A percentile compares a stretch with the other conserved stretches of the same genome.
Evolutionary conservation across 2,113 vertebrate genomes (phyloP).

Genomic region (Camarhynchus parvulus): DNA sequence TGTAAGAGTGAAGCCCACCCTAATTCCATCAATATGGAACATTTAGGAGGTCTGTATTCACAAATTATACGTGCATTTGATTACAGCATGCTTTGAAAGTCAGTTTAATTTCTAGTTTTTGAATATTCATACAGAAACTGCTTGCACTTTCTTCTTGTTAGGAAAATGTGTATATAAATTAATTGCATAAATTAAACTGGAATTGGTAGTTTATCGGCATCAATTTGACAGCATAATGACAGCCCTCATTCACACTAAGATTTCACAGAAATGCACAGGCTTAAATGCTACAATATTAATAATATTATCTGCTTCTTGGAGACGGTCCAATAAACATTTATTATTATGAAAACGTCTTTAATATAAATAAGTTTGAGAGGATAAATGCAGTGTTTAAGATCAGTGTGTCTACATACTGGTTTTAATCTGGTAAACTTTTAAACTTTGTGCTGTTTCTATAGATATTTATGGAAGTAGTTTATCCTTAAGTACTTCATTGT

Average conservation of each 20-base stretch:
- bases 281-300: not conserved
- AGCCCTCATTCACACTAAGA: not conserved
- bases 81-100: conserved; percentile 16
- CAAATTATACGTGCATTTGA: not conserved
- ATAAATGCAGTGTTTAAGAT: not conserved
- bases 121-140: not conserved
- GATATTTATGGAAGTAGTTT: not conserved
- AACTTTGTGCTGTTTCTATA: not conserved
- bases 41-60: conserved; percentile 25
- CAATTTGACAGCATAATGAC: not conserved
- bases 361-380: not conserved
- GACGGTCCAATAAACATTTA: not conserved
- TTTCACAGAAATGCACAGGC: not conserved
- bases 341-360: not conserved
- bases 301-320: not conserved
- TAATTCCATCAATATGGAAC: not conserved
- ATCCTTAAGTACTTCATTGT: not conserved
- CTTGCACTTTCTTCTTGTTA: conserved; percentile 1
- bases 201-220: not conserved
- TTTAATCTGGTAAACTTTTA: not conserved
- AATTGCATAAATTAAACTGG: not conserved
- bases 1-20: not conserved
- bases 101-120: conserved; percentile 14
- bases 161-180: not conserved
- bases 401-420: rapidly evolving